Base-by-base conservation (phyloP, 1,140 invertebrate genomes). In the Cydia splendana region DNA sequence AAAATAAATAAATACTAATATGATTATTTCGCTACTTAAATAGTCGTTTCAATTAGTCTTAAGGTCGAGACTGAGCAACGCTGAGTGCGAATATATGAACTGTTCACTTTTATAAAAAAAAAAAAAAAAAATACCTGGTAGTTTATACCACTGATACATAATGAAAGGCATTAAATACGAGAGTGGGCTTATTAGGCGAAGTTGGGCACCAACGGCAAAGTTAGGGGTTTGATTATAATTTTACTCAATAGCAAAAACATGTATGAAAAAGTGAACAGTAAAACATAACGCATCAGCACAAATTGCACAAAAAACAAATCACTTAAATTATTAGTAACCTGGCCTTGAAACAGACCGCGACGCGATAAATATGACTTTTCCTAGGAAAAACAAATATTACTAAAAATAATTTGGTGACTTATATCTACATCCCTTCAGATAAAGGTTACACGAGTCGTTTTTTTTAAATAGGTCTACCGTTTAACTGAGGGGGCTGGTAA, bases 291-390 rank as follows among this genome's bases (percentile, higher is more conserved):
- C 57, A 62, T 62, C 57, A 62, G 57, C 18, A 62, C 9, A 18
- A 38, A 38, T 71, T 38, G 67, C 67, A 71, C 67, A 18, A 42
- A 71, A 38, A 71, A 62, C 57, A 42, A 30, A 80, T 77, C 76
- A 78, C 76, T 78, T 76, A 74, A 34, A 75, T 51, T 51, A 57
- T 62, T 75, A 51, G 13, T 53, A 82, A 81, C 80, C 75, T 75
- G 82, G 85, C 87, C 87, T 89, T 89, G 88, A 88, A 90, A 90
- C 88, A 90, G 88, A 90, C 88, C 86, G 73, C 74, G 74, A 81
- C 78, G 74, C 75, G 79, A 82, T 85, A 81, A 81, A 84, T 77
- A 82, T 85, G 83, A 87, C 81, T 90, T 89, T 89, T 88, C 85
- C 82, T 86, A 86, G 82, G 86, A 86, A 86, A 86, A 88, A 78